Evolutionary conservation across 1,140 invertebrate species (phyloP).

Genomic region (Papilio glaucus): DNA sequence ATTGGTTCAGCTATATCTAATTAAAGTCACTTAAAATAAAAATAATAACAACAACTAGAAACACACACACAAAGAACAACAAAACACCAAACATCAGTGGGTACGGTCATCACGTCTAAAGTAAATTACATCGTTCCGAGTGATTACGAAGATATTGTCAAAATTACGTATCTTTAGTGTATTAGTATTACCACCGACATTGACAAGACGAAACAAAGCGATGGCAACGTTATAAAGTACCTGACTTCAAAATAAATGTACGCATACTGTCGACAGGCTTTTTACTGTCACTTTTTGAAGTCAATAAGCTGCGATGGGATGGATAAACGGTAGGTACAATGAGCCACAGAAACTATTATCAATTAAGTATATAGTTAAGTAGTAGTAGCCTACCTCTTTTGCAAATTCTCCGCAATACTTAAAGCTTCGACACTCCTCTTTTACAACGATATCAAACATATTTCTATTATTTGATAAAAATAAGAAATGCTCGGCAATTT

Average conservation of each 20-base stretch:
- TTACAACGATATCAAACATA: slow-evolving; percentile 15
- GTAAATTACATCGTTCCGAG: slow-evolving; percentile 2
- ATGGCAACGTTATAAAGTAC: neutral
- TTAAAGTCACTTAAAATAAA: slow-evolving; percentile 51
- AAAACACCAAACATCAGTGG: slow-evolving; percentile 65
- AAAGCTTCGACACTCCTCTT: slow-evolving; percentile 23
- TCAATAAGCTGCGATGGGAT: neutral
- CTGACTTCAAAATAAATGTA: too few species aligned
- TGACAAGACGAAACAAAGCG: neutral
- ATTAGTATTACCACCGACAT: neutral
- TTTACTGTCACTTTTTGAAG: neutral
- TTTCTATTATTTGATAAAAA: slow-evolving; percentile 27
- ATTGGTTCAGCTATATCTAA: slow-evolving; percentile 67
- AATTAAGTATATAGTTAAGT: too few species aligned
- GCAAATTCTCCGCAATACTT: neutral
- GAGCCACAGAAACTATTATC: neutral
- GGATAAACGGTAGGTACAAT: neutral
- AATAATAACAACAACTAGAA: slow-evolving; percentile 50
- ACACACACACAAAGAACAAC: slow-evolving; percentile 58
- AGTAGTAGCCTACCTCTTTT: neutral
- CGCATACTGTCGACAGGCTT: neutral
- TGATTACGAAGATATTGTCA: slow-evolving; percentile 10
- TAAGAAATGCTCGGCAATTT: slow-evolving; percentile 37
- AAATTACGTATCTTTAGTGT: neutral
- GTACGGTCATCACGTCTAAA: slow-evolving; percentile 38